Evolutionary conservation across 2,888 invertebrate species (phyloP), one percentile per base, ranked within the genome.

Genomic region (Clostera curtula): DNA sequence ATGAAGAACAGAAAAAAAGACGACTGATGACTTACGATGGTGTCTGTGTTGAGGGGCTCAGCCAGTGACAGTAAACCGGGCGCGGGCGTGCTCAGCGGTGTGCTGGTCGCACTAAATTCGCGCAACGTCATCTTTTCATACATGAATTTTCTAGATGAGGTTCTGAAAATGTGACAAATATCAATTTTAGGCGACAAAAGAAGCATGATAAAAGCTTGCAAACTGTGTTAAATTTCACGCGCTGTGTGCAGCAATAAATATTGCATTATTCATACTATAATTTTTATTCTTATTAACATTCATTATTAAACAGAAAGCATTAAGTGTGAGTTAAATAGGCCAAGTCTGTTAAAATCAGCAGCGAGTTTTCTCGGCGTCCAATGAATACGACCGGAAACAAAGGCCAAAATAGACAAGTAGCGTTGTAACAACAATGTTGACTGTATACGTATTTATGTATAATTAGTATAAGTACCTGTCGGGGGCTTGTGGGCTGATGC

Each of bases 91-190:
- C 58, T 63, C 3, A 64, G 59, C 6, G 79, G 72, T 12, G 82
- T 74, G 19, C 62, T 71, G 52, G 49, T 67, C 9, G 68, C 55
- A 54, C 80, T 83, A 76, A 84, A 82, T 50, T 84, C 84, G 41
- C 84, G 79, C 75, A 73, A 65, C 60, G 77, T 76, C 76, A 77
- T 77, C 72, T 84, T 80, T 65, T 82, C 77, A 60, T 69, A 82
- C 85, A 84, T 84, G 68, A 80, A 75, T 59, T 84, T 85, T 43
- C 56, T 75, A 63, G 84, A 84, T 65, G 85, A 85, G 64, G 79
- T 77, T 60, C 84, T 85, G 67, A 18, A 45, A 53, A 43, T 13
- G 38, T 45, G 9, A 10, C 11, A 11, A 25, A 2, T 19, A 25
- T 3, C 14, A 25, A 6, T 5, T 8, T 3, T 11, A 12, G 5